Base-by-base conservation (phyloP, 2,888 invertebrate genomes). In the Nomada goodeniana region DNA sequence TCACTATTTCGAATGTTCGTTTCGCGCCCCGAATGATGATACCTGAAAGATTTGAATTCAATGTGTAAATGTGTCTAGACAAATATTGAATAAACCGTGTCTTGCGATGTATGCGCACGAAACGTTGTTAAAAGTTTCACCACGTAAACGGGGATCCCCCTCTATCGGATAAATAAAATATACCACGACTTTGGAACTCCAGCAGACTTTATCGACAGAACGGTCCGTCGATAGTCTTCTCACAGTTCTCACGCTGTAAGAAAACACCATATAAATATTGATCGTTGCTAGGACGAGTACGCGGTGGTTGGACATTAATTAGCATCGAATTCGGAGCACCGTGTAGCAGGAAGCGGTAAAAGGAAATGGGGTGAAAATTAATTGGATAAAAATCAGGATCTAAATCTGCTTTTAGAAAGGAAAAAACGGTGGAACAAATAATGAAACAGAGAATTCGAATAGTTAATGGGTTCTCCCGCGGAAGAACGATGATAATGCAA, bases 101-200 rank as follows among this genome's bases (percentile, higher is more conserved):
- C 2, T 13, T 13, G 15, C 47, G 47, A 47, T 15, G 47, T 60
- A 70, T 23, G 23, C 26, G 5, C 23, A 74, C 23, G 47, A 68
- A 60, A 68, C n/a, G 13, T 13, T 23, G 50, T n/a, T 42, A 13
- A n/a, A 60, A 60, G 50, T 52, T 68, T 42, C 47, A 23, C 68
- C n/a, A 29, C 18, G 50, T 11, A 13, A 26, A 52, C 26, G 23
- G 59, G 26, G n/a, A 36, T 36, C n/a, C 36, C n/a, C 15, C 42
- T 23, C 36, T 23, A n/a, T 29, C 20, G 11, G n/a, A 70, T 70
- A 60, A 68, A 68, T 63, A 76, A 76, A 76, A 69, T 68, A 50
- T 50, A 18, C 26, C 2, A 4, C 47, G 36, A 36, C 61, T 68
- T 20, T 36, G 55, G 50, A 76, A 76, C 20, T 63, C 18, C 63